Base-by-base conservation (phyloP, 1,140 invertebrate species). In the Drosophila setifemur region DNA sequence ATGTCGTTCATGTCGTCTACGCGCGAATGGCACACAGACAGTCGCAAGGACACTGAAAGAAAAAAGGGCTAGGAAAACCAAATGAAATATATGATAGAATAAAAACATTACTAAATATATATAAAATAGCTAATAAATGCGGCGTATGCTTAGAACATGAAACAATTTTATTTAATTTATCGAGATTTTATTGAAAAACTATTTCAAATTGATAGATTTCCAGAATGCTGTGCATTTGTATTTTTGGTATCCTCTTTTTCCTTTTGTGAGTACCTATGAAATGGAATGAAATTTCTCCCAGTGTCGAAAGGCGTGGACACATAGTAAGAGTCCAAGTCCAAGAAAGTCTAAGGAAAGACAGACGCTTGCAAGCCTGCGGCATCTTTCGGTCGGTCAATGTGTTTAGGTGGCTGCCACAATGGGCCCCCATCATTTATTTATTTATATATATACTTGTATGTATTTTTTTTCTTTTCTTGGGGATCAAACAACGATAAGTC, bases 11-110 rank as follows among this genome's bases (percentile, higher is more conserved):
- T 29, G 43, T 55, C 48, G 54, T 58, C 73, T 67, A 66, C 66
- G 76, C 76, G 71, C 76, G 69, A 81, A 76, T 81, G 75, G 73
- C 79, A 81, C 57, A 81, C 73, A 67, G 67, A 50, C 47, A 40
- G 35, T 14, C 29, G 19, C 39, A 72, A 40, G 53, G 12, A 55
- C 37, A 74, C 50, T 54, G 9, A 18, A 9, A 67, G 18, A 57
- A 43, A 45, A n/a, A 40, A 18, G 39, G 37, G 47, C 47, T n/a
- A n/a, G n/a, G n/a, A n/a, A n/a, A n/a, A n/a, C n/a, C n/a, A n/a
- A n/a, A n/a, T n/a, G n/a, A n/a, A n/a, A n/a, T n/a, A n/a, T n/a
- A n/a, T n/a, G n/a, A n/a, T n/a, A n/a, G n/a, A n/a, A n/a, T n/a
- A n/a, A n/a, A n/a, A n/a, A n/a, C n/a, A n/a, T n/a, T n/a, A n/a